Base-by-base conservation (phyloP, 2,797 vertebrate genomes). In the Cyclopterus lumpus region DNA sequence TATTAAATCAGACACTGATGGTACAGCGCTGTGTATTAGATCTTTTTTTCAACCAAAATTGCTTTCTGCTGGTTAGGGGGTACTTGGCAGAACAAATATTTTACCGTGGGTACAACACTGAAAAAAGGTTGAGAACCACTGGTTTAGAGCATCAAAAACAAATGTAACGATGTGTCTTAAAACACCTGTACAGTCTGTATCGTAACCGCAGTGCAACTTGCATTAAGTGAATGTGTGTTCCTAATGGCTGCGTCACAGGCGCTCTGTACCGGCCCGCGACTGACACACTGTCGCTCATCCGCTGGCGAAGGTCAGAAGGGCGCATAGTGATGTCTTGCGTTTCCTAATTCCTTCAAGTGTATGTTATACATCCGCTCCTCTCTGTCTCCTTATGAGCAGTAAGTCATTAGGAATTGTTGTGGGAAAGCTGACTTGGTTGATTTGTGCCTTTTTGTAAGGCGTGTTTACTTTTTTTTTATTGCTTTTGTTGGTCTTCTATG, bases 251-350 rank as follows among this genome's bases (percentile, higher is more conserved):
- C 62, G 32, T 86, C 81, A 86, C 18, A 46, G 60, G 34, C 59
- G 48, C 46, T 65, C 66, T 67, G 55, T 80, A 66, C 48, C 66
- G 70, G 73, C 82, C 77, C 86, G 79, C n/a, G 68, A 83, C 77
- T 87, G 85, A 87, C 80, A 79, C 68, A 34, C 60, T 67, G 80
- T 83, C 73, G 38, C 53, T 88, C 72, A 69, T 83, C 55, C 67
- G 63, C 80, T 75, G 80, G 83, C 82, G 67, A 72, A 16, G 16
- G 64, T 59, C 67, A 71, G 72, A 71, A 64, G 77, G 86, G 78
- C 75, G 75, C 60, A 24, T 30, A 14, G 28, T 69, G 55, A 80
- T 71, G 69, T 67, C 59, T 79, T 61, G 8, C 38, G 2, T 86
- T 85, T 48, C 76, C 74, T 73, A 70, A 84, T 79, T 82, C 40